phyloP scores from a whole-genome alignment of 2,888 invertebrate species.

The Steinernema carpocapsae region DNA sequence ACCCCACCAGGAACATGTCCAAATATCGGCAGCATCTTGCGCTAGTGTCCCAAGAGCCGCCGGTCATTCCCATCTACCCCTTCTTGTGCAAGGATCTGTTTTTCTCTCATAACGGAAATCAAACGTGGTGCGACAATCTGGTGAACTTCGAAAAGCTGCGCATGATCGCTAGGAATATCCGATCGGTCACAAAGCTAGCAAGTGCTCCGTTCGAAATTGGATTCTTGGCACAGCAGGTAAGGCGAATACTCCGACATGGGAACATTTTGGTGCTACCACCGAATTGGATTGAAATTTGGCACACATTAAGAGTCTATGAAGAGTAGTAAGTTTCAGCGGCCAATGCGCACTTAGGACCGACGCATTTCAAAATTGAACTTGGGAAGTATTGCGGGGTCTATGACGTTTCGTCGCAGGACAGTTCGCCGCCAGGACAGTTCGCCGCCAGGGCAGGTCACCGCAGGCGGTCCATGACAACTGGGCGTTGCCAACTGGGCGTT shows the following conservation, averaged over 20 bases:
- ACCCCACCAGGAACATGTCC: slow-evolving; percentile 98
- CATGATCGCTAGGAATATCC: slow-evolving; percentile 94
- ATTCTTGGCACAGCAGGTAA: slow-evolving; percentile 53
- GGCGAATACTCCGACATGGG: no score
- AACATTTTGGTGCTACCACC: no score
- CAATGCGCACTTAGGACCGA: no score
- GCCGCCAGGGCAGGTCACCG: no score
- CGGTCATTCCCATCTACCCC: slow-evolving; percentile 74
- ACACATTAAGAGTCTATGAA: no score
- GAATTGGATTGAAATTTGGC: background rate
- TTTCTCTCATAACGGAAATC: slow-evolving; percentile 94
- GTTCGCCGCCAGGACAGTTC: no score
- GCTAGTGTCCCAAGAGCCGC: slow-evolving; percentile 61
- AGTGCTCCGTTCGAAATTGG: slow-evolving; percentile 78
- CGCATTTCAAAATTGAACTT: no score
- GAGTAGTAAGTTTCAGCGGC: no score
- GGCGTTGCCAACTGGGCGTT: no score
- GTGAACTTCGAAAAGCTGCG: slow-evolving; percentile 96
- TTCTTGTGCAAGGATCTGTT: slow-evolving; percentile 80
- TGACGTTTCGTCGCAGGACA: no score
- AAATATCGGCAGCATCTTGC: slow-evolving; percentile 89
- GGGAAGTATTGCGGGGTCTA: no score
- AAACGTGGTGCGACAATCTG: slow-evolving; percentile 69
- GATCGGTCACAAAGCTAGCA: slow-evolving; percentile 80
- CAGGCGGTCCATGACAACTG: no score